These are phyloP conservation scores for Chalcosyrphus nemorum DNA, from an alignment of 2,888 invertebrate species.

Conservation along the genomic window DNA sequence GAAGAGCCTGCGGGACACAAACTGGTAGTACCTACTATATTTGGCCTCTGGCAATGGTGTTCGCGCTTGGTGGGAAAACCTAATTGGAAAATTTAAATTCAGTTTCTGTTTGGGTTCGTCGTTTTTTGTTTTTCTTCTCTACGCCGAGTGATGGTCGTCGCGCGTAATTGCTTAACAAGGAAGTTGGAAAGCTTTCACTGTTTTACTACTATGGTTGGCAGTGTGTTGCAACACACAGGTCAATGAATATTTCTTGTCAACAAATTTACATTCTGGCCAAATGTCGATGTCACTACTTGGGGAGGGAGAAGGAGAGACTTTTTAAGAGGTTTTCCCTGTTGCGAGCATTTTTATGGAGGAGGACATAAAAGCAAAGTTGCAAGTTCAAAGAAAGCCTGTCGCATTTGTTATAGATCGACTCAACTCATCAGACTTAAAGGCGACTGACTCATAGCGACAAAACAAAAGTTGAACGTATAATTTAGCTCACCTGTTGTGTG, in stretches of 20 bases:
- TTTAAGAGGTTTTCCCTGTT: conserved; percentile 17
- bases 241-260: conserved; percentile 45
- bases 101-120: conserved; percentile 54
- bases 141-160: conserved; percentile 43
- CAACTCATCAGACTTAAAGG: too few relatives aligned
- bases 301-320: neutral
- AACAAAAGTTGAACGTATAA: too few relatives aligned
- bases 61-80: conserved; percentile 70
- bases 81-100: conserved; percentile 72
- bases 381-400: neutral
- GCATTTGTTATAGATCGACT: neutral
- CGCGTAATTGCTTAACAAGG: conserved; percentile 71
- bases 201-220: conserved; percentile 25
- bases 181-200: conserved; percentile 69
- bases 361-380: neutral
- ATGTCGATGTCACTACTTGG: neutral
- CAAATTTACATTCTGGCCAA: conserved; percentile 20
- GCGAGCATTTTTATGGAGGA: conserved; percentile 14
- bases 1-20: conserved; percentile 42
- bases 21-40: conserved; percentile 52
- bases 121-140: neutral
- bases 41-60: conserved; percentile 64
- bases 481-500: too few relatives aligned
- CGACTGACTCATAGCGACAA: too few relatives aligned
- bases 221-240: conserved; percentile 11